Base-by-base conservation (phyloP, 35 echinoderm and acorn worm species). In the Holothuria glaberrima region DNA sequence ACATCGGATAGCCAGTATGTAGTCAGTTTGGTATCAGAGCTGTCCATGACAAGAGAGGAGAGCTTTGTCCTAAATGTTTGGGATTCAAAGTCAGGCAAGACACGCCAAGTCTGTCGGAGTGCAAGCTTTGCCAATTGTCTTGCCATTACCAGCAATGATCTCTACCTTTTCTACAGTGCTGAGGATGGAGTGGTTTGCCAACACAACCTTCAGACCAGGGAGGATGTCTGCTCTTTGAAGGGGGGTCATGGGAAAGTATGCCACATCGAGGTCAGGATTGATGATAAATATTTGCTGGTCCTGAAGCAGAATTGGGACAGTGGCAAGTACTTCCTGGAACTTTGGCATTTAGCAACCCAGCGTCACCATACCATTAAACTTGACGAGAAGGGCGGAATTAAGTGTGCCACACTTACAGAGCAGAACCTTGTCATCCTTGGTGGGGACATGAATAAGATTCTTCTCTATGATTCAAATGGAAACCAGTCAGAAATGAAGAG, bases 291-390 rank as follows among this genome's bases (percentile, higher is more conserved):
- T 50, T 45, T 86, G 30, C 83, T 86, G 29, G 83, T 68, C 20
- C 59, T 86, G 12, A 86, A 86, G 36, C 58, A 66, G 27, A 29
- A 63, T 12, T 50, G 24, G 0, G 74, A 36, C 33, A 82, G n/a
- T 28, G 79, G 1, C 22, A 6, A 27, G 0, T 86, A 86, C 83
- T 63, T 68, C 59, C 64, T 68, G 17, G 83, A 86, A 66, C 58
- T 86, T 1, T 86, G 83, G 83, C 83, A 86, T 86, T 25, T 86
- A 0, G 18, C 19, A 16, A 86, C 59, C 19, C 58, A 45, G 12
- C 58, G 83, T 22, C 83, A 68, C 58, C 83, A 86, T 44, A 30
- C 62, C 83, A 86, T 86, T 56, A 86, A 86, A 54, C 29, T 86
- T 4, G 36, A 86, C 30, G 18, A 66, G 20, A 18, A 86, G 22